Evolutionary conservation across 2,113 vertebrate genomes (phyloP), one percentile per base, ranked within the genome.

Genomic region (Saimiri boliviensis): DNA sequence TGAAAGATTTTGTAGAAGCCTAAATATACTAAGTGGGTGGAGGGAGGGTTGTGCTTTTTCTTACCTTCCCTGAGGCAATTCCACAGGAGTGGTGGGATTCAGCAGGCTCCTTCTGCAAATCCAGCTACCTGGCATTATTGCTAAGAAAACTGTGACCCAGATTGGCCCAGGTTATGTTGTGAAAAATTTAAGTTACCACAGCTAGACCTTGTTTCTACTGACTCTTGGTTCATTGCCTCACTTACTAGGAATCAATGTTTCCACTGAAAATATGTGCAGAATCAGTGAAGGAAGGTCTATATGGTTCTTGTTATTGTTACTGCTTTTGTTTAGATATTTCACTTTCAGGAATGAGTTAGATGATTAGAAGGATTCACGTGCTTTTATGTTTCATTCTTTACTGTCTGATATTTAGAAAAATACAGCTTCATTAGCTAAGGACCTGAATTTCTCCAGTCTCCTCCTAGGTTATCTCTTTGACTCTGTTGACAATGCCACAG

Each of bases 321-420:
- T 91, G 42, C 47, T 74, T 83, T 93, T 80, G 49, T 92, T 89
- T 91, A 70, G n/a, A n/a, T 91, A 10, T 87, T 94, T 88, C 14
- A 20, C 58, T 86, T 93, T 76, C 76, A 47, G 32, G 71, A 32
- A 73, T 9, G 54, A n/a, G n/a, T 42, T 86, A 23, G 45, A 17
- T 76, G 3, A 1, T 60, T 71, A 40, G 60, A 63, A 88, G 40
- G 17, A 63, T 49, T 2, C 16, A 76, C 1, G 7, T 12, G 32
- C 8, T 86, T 71, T 93, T 42, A 42, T 37, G 45, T n/a, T 8
- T 92, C 63, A 25, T 52, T 68, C 11, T 89, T 68, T 79, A 63
- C n/a, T 87, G 6, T 42, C 30, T 58, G 40, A 17, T 20, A 25
- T 82, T 88, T 12, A 52, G 37, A 11, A 47, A 60, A 90, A 37